Percentiles rank a stretch among this genome's conserved stretches.
Conservation (phyloP, 2,797 vertebrate species). For the Aplochiton taeniatus region DNA sequence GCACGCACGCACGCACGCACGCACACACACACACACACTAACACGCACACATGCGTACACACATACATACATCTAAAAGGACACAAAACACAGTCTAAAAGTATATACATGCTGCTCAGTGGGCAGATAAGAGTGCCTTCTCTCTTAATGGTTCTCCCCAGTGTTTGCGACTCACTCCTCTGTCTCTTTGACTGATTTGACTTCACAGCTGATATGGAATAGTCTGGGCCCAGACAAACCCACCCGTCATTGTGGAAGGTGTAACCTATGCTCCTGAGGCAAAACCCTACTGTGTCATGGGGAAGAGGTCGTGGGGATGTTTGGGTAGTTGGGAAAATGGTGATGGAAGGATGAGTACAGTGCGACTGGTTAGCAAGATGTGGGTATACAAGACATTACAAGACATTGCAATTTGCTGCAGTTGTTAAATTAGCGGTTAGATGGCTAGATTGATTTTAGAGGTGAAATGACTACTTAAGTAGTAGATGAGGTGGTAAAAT, state of each 20-base stretch:
- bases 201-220: slow-evolving; percentile 46
- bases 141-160: not conserved
- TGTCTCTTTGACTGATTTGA: not conserved
- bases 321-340: too few species aligned
- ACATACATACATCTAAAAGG: not conserved
- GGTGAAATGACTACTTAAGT: too few species aligned
- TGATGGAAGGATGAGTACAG: too few species aligned
- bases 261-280: too few species aligned
- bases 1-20: slow-evolving; percentile 4
- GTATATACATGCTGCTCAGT: slow-evolving; percentile 23
- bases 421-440: too few species aligned
- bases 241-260: not conserved
- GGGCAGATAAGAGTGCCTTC: not conserved
- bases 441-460: too few species aligned
- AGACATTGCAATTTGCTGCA: too few species aligned
- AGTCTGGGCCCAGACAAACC: not conserved
- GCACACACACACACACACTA: slow-evolving; percentile 3
- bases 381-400: too few species aligned
- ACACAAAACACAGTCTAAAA: slow-evolving; percentile 21
- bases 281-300: too few species aligned
- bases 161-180: not conserved
- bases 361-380: too few species aligned
- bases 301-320: too few species aligned
- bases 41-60: slow-evolving; percentile 11
- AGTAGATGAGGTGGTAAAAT: too few species aligned